phyloP scores from a whole-genome alignment of 2,888 invertebrate genomes.

The Trissolcus brochymenae region DNA sequence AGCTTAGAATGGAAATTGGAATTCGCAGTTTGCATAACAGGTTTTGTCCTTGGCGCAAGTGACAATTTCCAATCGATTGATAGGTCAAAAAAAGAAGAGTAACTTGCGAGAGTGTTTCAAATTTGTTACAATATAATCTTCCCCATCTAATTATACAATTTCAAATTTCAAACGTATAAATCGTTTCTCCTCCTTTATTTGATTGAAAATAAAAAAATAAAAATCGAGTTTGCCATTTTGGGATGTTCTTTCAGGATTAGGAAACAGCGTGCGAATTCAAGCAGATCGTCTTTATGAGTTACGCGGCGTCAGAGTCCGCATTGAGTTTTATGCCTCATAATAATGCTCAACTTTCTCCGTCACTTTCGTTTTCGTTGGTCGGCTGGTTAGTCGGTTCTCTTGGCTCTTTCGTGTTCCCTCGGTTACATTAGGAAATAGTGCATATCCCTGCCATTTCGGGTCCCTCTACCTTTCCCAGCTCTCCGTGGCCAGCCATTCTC shows the following conservation, averaged over 20 bases:
- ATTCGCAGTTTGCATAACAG: constrained; percentile 51
- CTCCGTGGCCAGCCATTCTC: constrained; percentile 63
- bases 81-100: constrained; percentile 33
- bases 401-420: constrained; percentile 57
- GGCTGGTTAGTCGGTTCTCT: constrained; percentile 60
- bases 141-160: neutral
- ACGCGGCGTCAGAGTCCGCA: constrained; percentile 54
- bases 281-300: constrained; percentile 51
- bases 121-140: neutral
- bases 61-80: constrained; percentile 45
- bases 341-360: constrained; percentile 76
- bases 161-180: neutral
- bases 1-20: constrained; percentile 52
- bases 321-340: constrained; percentile 72
- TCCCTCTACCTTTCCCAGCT: constrained; percentile 49
- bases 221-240: neutral
- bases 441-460: constrained; percentile 63
- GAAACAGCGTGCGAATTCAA: constrained; percentile 38
- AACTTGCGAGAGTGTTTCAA: neutral
- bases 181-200: neutral
- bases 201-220: neutral
- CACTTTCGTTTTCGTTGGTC: constrained; percentile 76
- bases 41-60: constrained; percentile 45
- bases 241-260: neutral
- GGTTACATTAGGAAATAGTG: constrained; percentile 68